Conservation (phyloP, 2,888 invertebrate genomes). For the Scaptomyza parva region DNA sequence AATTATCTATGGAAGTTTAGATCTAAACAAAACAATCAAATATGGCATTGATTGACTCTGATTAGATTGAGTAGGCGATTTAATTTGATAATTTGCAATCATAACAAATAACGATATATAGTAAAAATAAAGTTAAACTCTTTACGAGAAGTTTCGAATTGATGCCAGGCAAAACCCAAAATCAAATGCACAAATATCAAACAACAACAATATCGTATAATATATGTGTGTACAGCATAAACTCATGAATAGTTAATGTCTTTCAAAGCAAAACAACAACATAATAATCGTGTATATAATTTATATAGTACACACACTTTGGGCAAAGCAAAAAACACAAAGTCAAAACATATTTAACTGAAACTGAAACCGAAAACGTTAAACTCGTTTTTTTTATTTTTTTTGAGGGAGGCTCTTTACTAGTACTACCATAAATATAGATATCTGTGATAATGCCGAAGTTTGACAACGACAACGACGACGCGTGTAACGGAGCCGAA, state of each 20-base stretch:
- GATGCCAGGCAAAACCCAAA: conserved; percentile 22
- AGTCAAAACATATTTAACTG: conserved; percentile 25
- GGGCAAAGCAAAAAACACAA: conserved; percentile 42
- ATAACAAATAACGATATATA: not conserved
- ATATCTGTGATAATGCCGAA: conserved; percentile 15
- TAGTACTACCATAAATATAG: conserved; percentile 8
- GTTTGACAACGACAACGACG: conserved; percentile 13
- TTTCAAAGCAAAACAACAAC: conserved; percentile 33
- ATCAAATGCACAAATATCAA: conserved; percentile 29
- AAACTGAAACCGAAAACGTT: conserved; percentile 39
- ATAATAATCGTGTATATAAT: conserved; percentile 46
- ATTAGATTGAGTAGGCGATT: conserved; percentile 10
- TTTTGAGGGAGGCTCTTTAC: conserved; percentile 6
- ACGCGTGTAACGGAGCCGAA: conserved; percentile 64
- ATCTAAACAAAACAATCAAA: conserved; percentile 15
- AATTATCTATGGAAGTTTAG: not conserved
- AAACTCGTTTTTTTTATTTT: conserved; percentile 72
- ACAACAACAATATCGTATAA: conserved; percentile 1
- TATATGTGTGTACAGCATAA: conserved; percentile 20
- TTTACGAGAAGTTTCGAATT: conserved; percentile 27
- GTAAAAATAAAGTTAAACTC: not conserved
- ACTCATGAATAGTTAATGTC: conserved; percentile 64
- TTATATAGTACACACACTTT: conserved; percentile 69
- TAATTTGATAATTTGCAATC: conserved; percentile 3
- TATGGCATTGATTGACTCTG: conserved; percentile 13